Conservation (phyloP, 2,888 invertebrate species). For the Alloplasta piceator region DNA sequence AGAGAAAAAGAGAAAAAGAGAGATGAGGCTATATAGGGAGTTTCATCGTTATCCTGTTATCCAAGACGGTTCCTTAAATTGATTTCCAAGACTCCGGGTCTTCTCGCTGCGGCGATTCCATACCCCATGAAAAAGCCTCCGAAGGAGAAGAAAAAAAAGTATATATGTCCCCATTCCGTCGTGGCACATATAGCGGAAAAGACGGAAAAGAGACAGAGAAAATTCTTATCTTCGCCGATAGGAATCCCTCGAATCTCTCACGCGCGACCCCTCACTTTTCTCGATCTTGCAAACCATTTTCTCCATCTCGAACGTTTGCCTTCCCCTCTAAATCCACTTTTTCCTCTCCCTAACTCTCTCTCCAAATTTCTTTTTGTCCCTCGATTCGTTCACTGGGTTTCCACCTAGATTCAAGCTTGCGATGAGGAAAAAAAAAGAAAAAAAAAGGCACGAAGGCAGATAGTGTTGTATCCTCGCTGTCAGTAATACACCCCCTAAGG, state of each 20-base stretch:
- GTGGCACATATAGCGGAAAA: constrained; percentile 12
- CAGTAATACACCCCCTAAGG: no score
- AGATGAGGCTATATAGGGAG: constrained; percentile 58
- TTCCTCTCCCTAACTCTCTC: background rate
- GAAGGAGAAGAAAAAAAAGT: constrained; percentile 52
- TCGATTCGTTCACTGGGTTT: constrained; percentile 6
- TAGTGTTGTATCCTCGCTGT: no score
- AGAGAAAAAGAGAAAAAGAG: constrained; percentile 62
- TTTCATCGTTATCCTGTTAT: constrained; percentile 75
- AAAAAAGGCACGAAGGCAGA: no score
- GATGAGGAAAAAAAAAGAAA: background rate
- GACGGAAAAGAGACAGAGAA: constrained; percentile 57
- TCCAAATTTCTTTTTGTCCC: background rate
- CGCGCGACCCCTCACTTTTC: constrained; percentile 45
- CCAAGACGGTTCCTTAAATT: constrained; percentile 79
- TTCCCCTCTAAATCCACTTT: constrained; percentile 22
- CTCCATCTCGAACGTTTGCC: constrained; percentile 69
- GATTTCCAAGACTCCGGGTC: constrained; percentile 77
- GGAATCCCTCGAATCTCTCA: constrained; percentile 70
- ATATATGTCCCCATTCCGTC: constrained; percentile 53
- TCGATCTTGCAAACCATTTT: constrained; percentile 63
- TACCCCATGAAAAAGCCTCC: constrained; percentile 47
- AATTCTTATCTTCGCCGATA: constrained; percentile 76
- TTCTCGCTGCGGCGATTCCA: constrained; percentile 55
- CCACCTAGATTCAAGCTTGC: background rate